Conservation (phyloP, 37 sponge, comb jelly and placozoan species). For the Spongia lamella region DNA sequence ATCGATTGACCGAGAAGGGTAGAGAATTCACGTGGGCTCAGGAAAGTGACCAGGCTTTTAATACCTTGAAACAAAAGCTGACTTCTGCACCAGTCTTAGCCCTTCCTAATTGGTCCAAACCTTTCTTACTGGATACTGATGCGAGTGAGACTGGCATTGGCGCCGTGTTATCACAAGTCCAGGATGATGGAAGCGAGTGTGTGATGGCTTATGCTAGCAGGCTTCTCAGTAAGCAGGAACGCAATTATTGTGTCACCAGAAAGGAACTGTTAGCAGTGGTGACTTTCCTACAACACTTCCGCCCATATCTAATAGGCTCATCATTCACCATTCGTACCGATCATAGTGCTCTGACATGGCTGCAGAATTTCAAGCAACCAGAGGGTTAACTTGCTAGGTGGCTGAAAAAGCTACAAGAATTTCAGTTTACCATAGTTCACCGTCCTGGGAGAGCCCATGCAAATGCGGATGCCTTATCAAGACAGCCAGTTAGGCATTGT, state of each 20-base stretch:
- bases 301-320: too few relatives aligned
- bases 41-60: constrained; percentile 2
- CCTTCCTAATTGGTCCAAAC: not conserved
- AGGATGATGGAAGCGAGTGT: not conserved
- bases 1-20: constrained; percentile 1
- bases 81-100: not conserved
- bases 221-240: not conserved
- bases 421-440: too few relatives aligned
- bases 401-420: too few relatives aligned
- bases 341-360: too few relatives aligned
- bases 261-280: not conserved
- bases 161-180: not conserved
- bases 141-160: too few relatives aligned
- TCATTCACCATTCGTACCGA: too few relatives aligned
- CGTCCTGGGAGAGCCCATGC: not conserved
- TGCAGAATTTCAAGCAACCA: too few relatives aligned
- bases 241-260: not conserved
- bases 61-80: not conserved
- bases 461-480: constrained; percentile 27
- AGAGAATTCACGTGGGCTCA: not conserved
- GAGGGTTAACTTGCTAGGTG: too few relatives aligned
- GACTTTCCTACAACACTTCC: too few relatives aligned
- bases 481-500: not conserved
- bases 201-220: not conserved
- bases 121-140: not conserved